A percentile compares a stretch with the other conserved stretches of the same genome.
phyloP scores from a whole-genome alignment of 2,888 invertebrate genomes.

The Mactromeris polynyma region DNA sequence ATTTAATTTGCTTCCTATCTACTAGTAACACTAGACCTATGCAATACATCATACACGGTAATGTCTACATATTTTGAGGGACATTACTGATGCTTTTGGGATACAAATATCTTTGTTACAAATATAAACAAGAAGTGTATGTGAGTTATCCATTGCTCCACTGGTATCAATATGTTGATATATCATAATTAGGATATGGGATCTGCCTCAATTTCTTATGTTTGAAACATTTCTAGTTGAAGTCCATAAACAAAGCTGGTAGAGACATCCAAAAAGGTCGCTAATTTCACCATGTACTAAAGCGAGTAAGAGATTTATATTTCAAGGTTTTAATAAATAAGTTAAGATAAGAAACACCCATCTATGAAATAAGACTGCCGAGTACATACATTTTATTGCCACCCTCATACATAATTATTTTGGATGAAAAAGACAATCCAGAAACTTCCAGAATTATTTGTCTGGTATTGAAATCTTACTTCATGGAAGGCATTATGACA shows the following conservation, averaged over 20 bases:
- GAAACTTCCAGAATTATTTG: too few species aligned
- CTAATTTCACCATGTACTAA: too few species aligned
- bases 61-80: background rate
- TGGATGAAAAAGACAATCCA: too few species aligned
- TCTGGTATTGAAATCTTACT: too few species aligned
- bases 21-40: background rate
- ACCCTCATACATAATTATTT: too few species aligned
- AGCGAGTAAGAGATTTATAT: too few species aligned
- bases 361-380: too few species aligned
- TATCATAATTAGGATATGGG: background rate
- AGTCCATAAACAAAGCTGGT: background rate
- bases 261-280: too few species aligned
- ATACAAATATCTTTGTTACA: background rate
- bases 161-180: background rate
- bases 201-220: background rate
- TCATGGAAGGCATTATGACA: too few species aligned
- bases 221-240: background rate
- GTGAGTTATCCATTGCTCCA: background rate
- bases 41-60: background rate
- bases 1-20: slow-evolving; percentile 10
- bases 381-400: too few species aligned
- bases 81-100: background rate
- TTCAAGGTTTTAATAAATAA: too few species aligned
- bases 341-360: too few species aligned
- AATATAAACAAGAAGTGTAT: background rate